Evolutionary conservation across 2,888 invertebrate species (phyloP).

Genomic region (Parthenolecanium corni): DNA sequence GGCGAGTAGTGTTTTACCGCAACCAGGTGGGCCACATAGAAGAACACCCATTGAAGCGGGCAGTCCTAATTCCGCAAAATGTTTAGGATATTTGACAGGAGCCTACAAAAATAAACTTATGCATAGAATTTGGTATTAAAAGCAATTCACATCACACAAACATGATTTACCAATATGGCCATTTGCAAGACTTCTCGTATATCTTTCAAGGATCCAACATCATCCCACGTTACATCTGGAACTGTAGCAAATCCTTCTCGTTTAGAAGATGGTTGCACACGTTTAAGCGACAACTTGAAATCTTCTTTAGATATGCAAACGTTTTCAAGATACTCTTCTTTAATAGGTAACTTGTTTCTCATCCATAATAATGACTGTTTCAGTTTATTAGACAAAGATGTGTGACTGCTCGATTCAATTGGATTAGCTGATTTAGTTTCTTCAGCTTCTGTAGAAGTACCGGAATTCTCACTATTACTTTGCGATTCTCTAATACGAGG

Average conservation of each 20-base stretch:
- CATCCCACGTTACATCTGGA: slow-evolving; percentile 93
- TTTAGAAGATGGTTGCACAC: slow-evolving; percentile 84
- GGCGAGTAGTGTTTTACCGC: slow-evolving; percentile 89
- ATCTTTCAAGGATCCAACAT: slow-evolving; percentile 81
- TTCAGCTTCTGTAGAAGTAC: not conserved
- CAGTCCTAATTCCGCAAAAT: slow-evolving; percentile 65
- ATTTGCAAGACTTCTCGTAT: slow-evolving; percentile 81
- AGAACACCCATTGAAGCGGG: slow-evolving; percentile 77
- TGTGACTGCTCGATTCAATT: not conserved
- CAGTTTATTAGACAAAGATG: not conserved
- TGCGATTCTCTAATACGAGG: not conserved
- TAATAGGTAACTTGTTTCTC: slow-evolving; percentile 51
- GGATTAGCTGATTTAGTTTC: not conserved
- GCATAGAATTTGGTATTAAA: no score
- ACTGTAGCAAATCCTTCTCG: slow-evolving; percentile 96
- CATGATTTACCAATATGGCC: slow-evolving; percentile 59
- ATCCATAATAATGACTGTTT: slow-evolving; percentile 48
- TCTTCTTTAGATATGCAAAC: slow-evolving; percentile 63
- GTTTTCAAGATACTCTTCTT: slow-evolving; percentile 49
- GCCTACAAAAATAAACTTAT: slow-evolving; percentile 46
- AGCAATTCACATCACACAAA: not conserved
- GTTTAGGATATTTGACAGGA: slow-evolving; percentile 76
- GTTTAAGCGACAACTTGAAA: slow-evolving; percentile 62
- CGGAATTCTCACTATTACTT: not conserved
- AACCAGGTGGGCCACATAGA: slow-evolving; percentile 93